Conservation (phyloP, 2,113 vertebrate species). For the Cryptotis parvus region DNA sequence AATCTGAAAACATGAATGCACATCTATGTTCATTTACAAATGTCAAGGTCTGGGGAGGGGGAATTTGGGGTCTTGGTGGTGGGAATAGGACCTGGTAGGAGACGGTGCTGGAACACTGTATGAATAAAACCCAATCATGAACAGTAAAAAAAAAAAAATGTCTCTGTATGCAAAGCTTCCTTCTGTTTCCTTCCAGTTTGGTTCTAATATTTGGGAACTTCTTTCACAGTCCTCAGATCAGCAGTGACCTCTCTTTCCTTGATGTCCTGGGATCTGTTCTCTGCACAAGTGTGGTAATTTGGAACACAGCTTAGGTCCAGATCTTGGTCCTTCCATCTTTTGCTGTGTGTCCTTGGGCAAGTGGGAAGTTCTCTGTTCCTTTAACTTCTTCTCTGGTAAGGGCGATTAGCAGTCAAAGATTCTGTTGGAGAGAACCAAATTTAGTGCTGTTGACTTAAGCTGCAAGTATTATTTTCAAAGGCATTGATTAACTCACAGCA, state of each 20-base stretch:
- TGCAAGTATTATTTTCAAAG: not conserved
- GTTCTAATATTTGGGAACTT: not conserved
- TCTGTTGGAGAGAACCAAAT: conserved; percentile 30
- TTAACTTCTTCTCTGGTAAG: not conserved
- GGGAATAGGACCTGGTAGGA: no score
- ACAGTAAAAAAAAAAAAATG: no score
- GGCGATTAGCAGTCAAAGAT: not conserved
- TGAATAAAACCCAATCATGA: no score
- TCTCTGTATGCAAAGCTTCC: not conserved
- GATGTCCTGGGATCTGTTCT: not conserved
- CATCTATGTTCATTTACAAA: no score
- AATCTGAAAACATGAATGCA: no score
- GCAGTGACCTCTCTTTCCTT: not conserved
- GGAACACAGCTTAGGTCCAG: not conserved
- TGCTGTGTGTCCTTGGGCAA: not conserved
- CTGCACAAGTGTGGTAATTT: not conserved
- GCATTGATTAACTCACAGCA: not conserved
- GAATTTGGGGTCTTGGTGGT: no score
- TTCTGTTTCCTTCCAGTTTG: not conserved
- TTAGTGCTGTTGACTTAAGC: not conserved
- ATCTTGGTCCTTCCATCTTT: not conserved
- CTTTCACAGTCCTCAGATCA: not conserved
- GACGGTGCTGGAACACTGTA: no score
- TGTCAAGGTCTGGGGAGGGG: no score
- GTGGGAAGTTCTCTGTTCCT: conserved; percentile 3